Base-by-base conservation (phyloP, 2,797 vertebrate genomes). In the Gymnopithys bicolor region DNA sequence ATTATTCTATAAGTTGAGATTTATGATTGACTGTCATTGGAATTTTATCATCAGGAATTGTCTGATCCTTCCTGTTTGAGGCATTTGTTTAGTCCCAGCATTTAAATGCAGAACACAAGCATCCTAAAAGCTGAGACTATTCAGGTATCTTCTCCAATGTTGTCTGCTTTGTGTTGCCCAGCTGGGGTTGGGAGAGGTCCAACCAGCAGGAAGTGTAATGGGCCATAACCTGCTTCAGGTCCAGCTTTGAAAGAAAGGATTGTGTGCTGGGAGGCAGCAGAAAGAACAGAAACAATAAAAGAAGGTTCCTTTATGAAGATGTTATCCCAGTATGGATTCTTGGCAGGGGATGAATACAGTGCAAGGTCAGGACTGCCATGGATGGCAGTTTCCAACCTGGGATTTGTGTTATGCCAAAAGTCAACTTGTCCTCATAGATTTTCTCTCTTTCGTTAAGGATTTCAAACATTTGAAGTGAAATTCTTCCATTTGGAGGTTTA, bases 1-100 rank as follows among this genome's bases (percentile, higher is more conserved):
- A 11, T 25, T 10, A 28, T 24, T 53, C 25, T 27, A 0, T 11
- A 48, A 41, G 0, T 0, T 55, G 41, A 60, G 41, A 35, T 48
- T 68, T 41, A 55, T 24, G 39, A 62, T 25, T 1, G 6, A 35
- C 39, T 63, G 19, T 32, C 71, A 43, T 46, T 68, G 62, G 53
- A n/a, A 62, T 71, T 73, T 75, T 49, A 55, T 73, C 24, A 43
- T 17, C 55, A 66, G 52, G 2, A 74, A 35, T 33, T 18, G 3
- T 59, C 35, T 64, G 35, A 41, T 66, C 28, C 15, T 25, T 46
- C 14, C 5, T 21, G 32, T 56, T 25, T 35, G 52, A 84, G 28
- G 23, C 30, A 49, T 58, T 88, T 83, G 13, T 82, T 84, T 32
- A 70, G 43, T 83, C 51, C 30, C 25, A 41, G 30, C 28, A 17